phyloP scores from a whole-genome alignment of 2,888 invertebrate species.

The Periphyllus acericola region DNA sequence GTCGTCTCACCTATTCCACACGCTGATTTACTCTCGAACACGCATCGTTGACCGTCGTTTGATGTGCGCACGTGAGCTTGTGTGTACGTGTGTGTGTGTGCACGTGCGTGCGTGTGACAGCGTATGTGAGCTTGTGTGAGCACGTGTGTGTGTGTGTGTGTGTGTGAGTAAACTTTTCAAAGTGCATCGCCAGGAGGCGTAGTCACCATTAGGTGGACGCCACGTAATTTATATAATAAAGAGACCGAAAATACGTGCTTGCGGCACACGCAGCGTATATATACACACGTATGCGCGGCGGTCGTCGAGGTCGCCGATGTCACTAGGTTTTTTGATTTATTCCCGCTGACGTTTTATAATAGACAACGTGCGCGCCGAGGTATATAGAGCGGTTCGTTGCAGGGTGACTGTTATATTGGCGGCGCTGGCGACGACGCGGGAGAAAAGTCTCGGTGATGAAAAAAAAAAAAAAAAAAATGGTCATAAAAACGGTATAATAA shows the following conservation, averaged over 20 bases:
- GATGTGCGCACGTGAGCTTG: neutral
- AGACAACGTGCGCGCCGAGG: neutral
- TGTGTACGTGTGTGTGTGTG: neutral
- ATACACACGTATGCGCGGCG: too few relatives aligned
- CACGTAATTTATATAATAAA: neutral
- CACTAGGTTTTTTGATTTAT: constrained; percentile 21
- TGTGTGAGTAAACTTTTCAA: too few relatives aligned
- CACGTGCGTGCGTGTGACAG: too few relatives aligned
- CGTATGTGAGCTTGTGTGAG: neutral
- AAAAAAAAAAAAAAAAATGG: neutral
- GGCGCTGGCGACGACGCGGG: neutral
- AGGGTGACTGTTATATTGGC: too few relatives aligned
- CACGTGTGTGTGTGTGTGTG: neutral
- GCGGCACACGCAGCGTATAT: neutral
- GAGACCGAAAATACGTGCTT: neutral
- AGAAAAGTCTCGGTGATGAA: neutral
- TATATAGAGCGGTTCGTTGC: neutral
- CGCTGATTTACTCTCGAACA: neutral
- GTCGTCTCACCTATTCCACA: neutral
- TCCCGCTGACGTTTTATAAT: neutral
- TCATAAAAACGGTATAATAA: neutral
- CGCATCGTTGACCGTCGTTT: neutral
- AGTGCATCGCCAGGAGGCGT: neutral
- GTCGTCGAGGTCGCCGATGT: neutral
- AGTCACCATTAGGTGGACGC: neutral